A percentile compares a stretch with the other conserved stretches of the same genome.
These are phyloP conservation scores for Epizoanthus ramosus DNA, from an alignment of 92 coral and sea anemone genomes.

Conservation along the genomic window DNA sequence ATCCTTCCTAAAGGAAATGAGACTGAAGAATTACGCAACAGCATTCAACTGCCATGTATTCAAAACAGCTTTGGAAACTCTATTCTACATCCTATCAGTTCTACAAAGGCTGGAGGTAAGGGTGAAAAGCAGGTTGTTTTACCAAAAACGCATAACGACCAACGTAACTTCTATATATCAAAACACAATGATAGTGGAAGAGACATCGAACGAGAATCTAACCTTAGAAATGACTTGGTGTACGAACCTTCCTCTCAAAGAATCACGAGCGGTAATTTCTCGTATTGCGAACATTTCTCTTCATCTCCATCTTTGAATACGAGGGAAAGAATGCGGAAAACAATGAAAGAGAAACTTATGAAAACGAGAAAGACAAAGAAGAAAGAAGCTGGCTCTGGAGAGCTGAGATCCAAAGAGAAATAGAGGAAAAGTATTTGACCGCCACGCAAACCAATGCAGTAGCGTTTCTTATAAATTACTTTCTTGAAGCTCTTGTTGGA, in stretches of 20 bases:
- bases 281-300: not conserved
- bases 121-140: not conserved
- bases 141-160: not conserved
- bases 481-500: too few species aligned
- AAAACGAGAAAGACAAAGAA: not conserved
- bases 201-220: not conserved
- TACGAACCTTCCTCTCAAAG: not conserved
- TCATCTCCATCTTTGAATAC: not conserved
- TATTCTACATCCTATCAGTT: not conserved
- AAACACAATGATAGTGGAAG: not conserved
- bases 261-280: not conserved
- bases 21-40: not conserved
- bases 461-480: not conserved
- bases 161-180: not conserved
- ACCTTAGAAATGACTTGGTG: not conserved
- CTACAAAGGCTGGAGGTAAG: not conserved
- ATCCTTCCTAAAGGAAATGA: not conserved
- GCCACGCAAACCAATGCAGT: too few species aligned
- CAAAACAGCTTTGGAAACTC: not conserved
- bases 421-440: not conserved
- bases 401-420: not conserved
- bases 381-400: not conserved
- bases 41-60: conserved; percentile 6
- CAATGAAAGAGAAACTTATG: not conserved
- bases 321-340: not conserved